Conservation (phyloP, 2,113 vertebrate genomes). For the Leucopsar rothschildi region DNA sequence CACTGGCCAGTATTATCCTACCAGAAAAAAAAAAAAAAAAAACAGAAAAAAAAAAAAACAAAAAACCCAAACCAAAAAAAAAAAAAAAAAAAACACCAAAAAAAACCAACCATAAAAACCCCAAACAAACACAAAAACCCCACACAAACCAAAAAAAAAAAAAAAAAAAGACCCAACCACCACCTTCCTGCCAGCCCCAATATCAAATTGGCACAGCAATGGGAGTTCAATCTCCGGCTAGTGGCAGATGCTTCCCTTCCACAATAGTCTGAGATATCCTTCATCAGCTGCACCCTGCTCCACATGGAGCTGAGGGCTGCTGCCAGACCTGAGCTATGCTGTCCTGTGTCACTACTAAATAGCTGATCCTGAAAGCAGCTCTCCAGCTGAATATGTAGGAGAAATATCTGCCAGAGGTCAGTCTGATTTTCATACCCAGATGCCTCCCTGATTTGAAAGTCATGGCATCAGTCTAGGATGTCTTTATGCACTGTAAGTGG, state of each 20-base stretch:
- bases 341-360: not conserved
- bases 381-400: not conserved
- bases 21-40: not conserved
- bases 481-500: not conserved
- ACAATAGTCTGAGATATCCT: not conserved
- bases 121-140: too few species aligned
- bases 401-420: not conserved
- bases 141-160: not conserved
- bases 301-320: not conserved
- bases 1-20: not conserved
- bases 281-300: not conserved
- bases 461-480: not conserved
- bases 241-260: not conserved
- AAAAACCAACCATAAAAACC: too few species aligned
- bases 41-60: not conserved
- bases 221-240: not conserved
- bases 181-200: not conserved
- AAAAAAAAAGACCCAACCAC: not conserved
- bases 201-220: not conserved
- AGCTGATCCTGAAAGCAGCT: not conserved
- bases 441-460: not conserved
- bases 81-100: not conserved
- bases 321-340: not conserved
- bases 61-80: not conserved
- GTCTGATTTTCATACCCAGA: not conserved